These are phyloP conservation scores for Numenius phaeopus DNA, from an alignment of 2,797 vertebrate genomes.

Conservation along the genomic window DNA sequence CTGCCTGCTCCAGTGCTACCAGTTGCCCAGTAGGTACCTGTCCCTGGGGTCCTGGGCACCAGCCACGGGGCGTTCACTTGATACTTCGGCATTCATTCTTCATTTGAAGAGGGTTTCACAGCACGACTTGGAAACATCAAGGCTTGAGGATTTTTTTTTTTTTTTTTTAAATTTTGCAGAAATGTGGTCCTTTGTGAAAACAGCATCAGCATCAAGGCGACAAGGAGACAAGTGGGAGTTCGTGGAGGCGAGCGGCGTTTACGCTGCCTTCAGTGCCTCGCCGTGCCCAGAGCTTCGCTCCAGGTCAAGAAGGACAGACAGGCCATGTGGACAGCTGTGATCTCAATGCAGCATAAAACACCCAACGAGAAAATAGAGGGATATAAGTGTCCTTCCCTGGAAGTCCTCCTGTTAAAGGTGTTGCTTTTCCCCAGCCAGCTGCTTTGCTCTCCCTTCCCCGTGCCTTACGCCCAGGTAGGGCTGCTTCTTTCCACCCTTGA, in stretches of 20 bases:
- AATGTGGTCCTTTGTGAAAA: accelerated
- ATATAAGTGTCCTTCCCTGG: neutral
- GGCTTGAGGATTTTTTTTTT: neutral
- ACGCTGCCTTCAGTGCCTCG: accelerated
- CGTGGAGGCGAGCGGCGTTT: neutral
- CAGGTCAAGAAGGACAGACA: neutral
- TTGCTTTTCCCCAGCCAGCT: neutral
- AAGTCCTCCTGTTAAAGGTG: neutral
- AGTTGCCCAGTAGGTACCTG: neutral
- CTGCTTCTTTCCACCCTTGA: neutral
- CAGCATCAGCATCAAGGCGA: neutral
- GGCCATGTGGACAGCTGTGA: neutral
- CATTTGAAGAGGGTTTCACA: neutral
- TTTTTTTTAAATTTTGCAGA: neutral
- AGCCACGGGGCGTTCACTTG: accelerated
- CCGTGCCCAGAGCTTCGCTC: accelerated
- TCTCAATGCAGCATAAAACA: neutral
- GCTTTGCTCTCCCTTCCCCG: neutral
- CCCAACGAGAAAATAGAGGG: neutral
- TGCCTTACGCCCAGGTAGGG: neutral
- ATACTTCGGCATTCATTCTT: neutral
- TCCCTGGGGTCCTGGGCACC: neutral
- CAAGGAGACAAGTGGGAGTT: neutral
- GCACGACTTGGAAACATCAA: neutral
- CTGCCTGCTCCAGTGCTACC: accelerated